Evolutionary conservation across 2,797 vertebrate genomes (phyloP), one percentile per base, ranked within the genome.

Genomic region (Eurystomus glaucurus): DNA sequence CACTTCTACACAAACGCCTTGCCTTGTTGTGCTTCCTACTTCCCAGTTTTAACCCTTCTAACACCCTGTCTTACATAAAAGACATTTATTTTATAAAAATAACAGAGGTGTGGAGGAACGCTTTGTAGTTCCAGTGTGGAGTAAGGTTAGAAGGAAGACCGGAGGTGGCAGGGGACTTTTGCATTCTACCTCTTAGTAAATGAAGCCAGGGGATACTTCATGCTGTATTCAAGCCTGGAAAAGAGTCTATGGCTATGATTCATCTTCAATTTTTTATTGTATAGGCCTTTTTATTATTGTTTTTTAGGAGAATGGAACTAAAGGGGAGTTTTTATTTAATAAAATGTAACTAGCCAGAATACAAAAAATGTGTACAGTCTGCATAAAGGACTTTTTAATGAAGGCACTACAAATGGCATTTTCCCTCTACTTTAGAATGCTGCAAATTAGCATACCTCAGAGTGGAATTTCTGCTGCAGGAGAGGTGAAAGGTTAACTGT

Each of bases 401-500:
- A 97, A 97, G 88, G 88, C 65, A 94, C 86, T 95, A 81, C 91
- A 98, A 97, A 97, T 86, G 88, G 96, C 96, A 84, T 96, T 97
- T 98, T 75, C 85, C 86, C 72, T 95, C 91, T 97, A 78, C 89
- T 97, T 98, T 84, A 95, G 95, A 96, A 94, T 96, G 97, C 95
- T 97, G 96, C 86, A 97, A 98, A 98, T 98, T 97, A 98, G 95
- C 97, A 97, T 98, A 94, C 85, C 93, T 97, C 77, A 28, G 90
- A 97, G 84, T 92, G 93, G 96, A 97, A 97, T 98, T 98, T 97
- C 97, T 97, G 90, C 93, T 97, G 84, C 52, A 61, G 92, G 86
- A 98, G 90, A 97, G 97, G 98, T 97, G 96, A 98, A 98, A 98
- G 97, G 97, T 98, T 98, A 98, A 98, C 98, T 97, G 95, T 98